Conservation (phyloP, 1,140 invertebrate species). For the Zaprionus ghesquierei region DNA sequence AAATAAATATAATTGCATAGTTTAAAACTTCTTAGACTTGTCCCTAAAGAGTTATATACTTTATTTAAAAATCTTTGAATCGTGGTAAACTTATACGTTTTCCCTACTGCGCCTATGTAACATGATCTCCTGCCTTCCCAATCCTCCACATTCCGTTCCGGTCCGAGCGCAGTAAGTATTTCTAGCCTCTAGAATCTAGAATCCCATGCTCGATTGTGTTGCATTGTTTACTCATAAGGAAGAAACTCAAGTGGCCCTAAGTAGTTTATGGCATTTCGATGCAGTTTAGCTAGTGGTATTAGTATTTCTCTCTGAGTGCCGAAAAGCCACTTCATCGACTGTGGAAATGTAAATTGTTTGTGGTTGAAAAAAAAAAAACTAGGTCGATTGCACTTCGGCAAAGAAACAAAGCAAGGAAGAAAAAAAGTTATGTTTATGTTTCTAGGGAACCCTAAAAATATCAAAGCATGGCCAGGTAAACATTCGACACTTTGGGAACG, state of each 20-base stretch:
- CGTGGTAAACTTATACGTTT: background rate
- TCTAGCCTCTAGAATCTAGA: too few species aligned
- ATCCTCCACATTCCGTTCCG: background rate
- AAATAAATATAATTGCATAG: too few species aligned
- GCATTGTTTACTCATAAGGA: slow-evolving; percentile 19
- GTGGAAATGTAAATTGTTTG: slow-evolving; percentile 51
- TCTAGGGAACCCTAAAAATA: slow-evolving; percentile 39
- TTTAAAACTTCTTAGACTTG: too few species aligned
- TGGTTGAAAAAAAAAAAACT: slow-evolving; percentile 35
- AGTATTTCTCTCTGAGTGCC: slow-evolving; percentile 25
- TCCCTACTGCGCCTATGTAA: background rate
- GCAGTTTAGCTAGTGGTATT: slow-evolving; percentile 41
- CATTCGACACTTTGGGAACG: slow-evolving; percentile 10
- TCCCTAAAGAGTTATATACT: too few species aligned
- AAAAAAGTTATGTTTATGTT: slow-evolving; percentile 61
- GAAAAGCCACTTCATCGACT: slow-evolving; percentile 65
- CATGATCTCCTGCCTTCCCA: background rate
- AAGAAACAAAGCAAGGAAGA: slow-evolving; percentile 20
- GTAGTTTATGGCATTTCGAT: slow-evolving; percentile 42
- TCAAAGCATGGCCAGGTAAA: slow-evolving; percentile 62
- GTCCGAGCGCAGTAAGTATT: background rate
- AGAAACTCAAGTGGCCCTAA: slow-evolving; percentile 38
- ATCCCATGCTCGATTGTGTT: slow-evolving; percentile 3
- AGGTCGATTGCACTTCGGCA: slow-evolving; percentile 59
- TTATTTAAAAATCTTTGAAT: too few species aligned